Evolutionary conservation across 1,140 invertebrate species (phyloP), one percentile per base, ranked within the genome.

Genomic region (Drosophila persimilis): DNA sequence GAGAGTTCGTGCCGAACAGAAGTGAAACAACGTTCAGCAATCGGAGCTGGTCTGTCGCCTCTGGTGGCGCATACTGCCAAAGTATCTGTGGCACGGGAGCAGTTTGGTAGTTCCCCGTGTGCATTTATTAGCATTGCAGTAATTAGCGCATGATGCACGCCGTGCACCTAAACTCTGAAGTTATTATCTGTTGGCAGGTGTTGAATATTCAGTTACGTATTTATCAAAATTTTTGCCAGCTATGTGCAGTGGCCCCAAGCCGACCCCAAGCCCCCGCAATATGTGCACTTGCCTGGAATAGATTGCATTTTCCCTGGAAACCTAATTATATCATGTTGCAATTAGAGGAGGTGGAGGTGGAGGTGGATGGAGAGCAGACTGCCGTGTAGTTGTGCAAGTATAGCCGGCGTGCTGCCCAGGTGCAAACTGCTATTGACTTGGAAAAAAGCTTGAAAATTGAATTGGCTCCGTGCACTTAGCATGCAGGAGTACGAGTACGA

Each of bases 321-420:
- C 69, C 53, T 74, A 86, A 85, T 85, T 85, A 85, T 66, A 86
- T 86, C 65, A 86, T 64, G 73, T 73, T 86, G 81, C 80, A 85
- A 85, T 85, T 85, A 84, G 73, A 66, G 24, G 47, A 61, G 53
- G 17, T 17, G 17, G 17, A 61, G 53, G 17, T 17, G 17, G 17
- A 17, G 17, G 41, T 44, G 17, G 41, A 20, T 48, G 52, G 45
- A 0, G 13, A 20, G 11, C 39, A 22, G 70, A 47, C n/a, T n/a
- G 41, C 43, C 13, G 31, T 24, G 17, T 11, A 20, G 20, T 20
- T 2, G 20, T 20, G 20, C 20, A 2, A 46, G 47, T 31, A 13
- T 11, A 17, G 29, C 22, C 22, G 41, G 15, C 8, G 26, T 4
- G 17, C 44, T 15, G 6, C 59, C 29, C 47, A 56, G 70, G 71